Conservation (phyloP, 2,113 vertebrate genomes). For the Grammomys surdaster region DNA sequence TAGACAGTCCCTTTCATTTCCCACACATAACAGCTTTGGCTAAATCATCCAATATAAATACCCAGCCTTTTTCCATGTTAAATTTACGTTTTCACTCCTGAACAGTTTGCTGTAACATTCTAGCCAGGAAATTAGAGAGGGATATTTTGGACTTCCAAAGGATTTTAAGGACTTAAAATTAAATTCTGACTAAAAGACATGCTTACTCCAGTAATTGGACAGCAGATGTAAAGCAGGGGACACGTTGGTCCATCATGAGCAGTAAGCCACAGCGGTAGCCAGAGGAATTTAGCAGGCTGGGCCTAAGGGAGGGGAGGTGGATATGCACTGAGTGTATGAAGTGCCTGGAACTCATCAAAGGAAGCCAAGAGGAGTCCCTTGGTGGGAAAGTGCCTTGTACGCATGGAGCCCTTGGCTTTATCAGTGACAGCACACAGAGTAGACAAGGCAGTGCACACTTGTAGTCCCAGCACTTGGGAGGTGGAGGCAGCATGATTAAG, state of each 20-base stretch:
- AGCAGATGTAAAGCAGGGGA: not conserved
- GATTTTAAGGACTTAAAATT: slow-evolving; percentile 1
- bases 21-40: not conserved
- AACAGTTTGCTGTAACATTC: slow-evolving; percentile 18
- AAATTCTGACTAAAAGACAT: not conserved
- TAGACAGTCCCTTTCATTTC: slow-evolving; percentile 16
- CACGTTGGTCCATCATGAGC: not conserved
- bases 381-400: not conserved
- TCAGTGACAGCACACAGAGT: not conserved
- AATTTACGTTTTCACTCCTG: slow-evolving; percentile 5
- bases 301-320: not conserved
- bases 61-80: not conserved
- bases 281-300: not conserved
- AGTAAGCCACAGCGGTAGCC: not conserved
- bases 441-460: not conserved
- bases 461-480: not conserved
- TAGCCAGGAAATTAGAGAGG: slow-evolving; percentile 9
- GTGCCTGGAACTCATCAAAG: not conserved
- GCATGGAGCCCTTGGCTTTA: not conserved
- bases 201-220: not conserved
- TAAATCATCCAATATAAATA: not conserved
- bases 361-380: not conserved
- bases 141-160: not conserved
- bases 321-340: too few relatives aligned
- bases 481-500: not conserved